A percentile compares a stretch with the other conserved stretches of the same genome.
These are phyloP conservation scores for Drosophila rhopaloa DNA, from an alignment of 1,140 invertebrate genomes.

Conservation along the genomic window DNA sequence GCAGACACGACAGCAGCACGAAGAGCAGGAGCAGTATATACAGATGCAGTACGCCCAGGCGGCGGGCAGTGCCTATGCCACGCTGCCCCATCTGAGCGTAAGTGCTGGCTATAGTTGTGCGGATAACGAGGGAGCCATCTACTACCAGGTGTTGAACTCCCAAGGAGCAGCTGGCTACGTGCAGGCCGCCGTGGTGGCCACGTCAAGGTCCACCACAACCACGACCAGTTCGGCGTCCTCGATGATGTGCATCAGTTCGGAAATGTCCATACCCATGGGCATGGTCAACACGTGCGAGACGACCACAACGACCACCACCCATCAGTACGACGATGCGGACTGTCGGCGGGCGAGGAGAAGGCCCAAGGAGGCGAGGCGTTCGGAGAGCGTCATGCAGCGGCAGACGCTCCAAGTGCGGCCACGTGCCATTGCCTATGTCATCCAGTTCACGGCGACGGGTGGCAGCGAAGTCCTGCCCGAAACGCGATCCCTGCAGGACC, in stretches of 20 bases:
- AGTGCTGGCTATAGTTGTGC: slow-evolving; percentile 26
- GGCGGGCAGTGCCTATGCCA: slow-evolving; percentile 13
- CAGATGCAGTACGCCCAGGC: slow-evolving; percentile 42
- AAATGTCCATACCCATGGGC: slow-evolving; percentile 78
- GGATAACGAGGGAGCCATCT: slow-evolving; percentile 20
- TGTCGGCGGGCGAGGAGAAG: slow-evolving; percentile 17
- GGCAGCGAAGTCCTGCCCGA: slow-evolving; percentile 17
- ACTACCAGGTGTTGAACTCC: slow-evolving; percentile 24
- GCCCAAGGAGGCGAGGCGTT: background rate
- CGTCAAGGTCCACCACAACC: slow-evolving; percentile 5
- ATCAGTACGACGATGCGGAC: slow-evolving; percentile 80
- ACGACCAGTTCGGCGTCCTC: slow-evolving; percentile 48
- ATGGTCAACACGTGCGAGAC: slow-evolving; percentile 52
- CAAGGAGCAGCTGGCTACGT: slow-evolving; percentile 29
- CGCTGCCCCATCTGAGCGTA: background rate
- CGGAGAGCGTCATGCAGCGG: slow-evolving; percentile 2
- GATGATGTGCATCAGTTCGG: slow-evolving; percentile 75
- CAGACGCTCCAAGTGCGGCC: slow-evolving; percentile 51
- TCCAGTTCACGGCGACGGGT: slow-evolving; percentile 42
- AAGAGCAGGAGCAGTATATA: background rate
- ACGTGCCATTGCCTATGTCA: slow-evolving; percentile 56
- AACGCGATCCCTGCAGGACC: slow-evolving; percentile 62
- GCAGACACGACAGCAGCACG: background rate
- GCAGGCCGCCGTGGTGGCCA: slow-evolving; percentile 5
- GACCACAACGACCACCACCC: slow-evolving; percentile 71